Evolutionary conservation across 2,888 invertebrate species (phyloP).

Genomic region (Orthosia gothica): DNA sequence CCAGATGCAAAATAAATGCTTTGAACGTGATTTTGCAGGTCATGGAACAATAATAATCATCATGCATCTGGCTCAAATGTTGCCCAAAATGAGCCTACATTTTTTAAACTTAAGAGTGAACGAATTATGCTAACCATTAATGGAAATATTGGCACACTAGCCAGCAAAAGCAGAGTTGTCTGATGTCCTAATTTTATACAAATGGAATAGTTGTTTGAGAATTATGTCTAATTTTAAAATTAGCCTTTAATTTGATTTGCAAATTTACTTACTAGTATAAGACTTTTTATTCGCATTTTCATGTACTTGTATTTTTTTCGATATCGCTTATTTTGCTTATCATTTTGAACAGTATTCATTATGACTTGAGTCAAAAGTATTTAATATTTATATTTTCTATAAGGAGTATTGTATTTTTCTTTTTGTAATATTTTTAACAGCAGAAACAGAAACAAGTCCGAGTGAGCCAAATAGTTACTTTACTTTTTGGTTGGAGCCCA

Average conservation of each 20-base stretch:
- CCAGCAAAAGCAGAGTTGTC: background rate
- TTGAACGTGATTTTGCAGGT: background rate
- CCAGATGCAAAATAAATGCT: background rate
- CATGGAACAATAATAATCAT: too few relatives aligned
- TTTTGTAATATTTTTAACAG: background rate
- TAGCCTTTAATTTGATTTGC: background rate
- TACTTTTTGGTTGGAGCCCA: too few relatives aligned
- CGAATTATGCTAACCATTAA: background rate
- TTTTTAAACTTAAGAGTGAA: background rate
- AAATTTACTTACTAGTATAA: constrained; percentile 92
- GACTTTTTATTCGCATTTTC: constrained; percentile 92
- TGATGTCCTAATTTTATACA: background rate
- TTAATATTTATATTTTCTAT: background rate
- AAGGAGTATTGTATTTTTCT: background rate
- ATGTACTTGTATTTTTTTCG: constrained; percentile 92
- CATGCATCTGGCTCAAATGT: too few relatives aligned
- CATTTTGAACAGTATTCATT: constrained; percentile 76
- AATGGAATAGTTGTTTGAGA: background rate
- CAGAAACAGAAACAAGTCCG: too few relatives aligned
- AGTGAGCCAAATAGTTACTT: too few relatives aligned
- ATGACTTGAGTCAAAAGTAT: background rate
- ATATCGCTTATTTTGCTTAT: constrained; percentile 88
- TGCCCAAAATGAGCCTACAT: background rate
- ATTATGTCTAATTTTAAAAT: too few relatives aligned
- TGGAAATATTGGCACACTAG: background rate